phyloP scores from a whole-genome alignment of 1,140 invertebrate species.

The Papilio machaon region DNA sequence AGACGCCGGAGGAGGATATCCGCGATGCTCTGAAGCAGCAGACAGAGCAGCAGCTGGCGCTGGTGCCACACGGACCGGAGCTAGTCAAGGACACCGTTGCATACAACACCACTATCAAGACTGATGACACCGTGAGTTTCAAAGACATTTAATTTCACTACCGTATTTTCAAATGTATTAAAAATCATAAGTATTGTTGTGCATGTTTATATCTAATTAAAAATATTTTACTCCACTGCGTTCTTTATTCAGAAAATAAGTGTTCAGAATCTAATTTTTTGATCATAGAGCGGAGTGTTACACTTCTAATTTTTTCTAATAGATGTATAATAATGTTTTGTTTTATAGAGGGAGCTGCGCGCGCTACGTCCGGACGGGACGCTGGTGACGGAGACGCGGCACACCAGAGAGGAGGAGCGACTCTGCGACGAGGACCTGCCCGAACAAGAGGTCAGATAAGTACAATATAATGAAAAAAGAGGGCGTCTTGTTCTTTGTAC shows the following conservation, averaged over 20 bases:
- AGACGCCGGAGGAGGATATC: constrained; percentile 86
- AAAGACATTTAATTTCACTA: constrained; percentile 1
- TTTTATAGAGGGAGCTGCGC: constrained; percentile 82
- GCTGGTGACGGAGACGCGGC: constrained; percentile 91
- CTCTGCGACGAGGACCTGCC: constrained; percentile 89
- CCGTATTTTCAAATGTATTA: background rate
- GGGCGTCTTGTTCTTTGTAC: background rate
- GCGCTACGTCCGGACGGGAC: constrained; percentile 89
- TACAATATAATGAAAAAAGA: background rate
- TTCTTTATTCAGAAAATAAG: no score
- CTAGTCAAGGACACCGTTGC: constrained; percentile 89
- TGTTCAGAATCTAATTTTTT: no score
- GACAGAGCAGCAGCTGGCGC: constrained; percentile 82
- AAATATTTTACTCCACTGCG: no score
- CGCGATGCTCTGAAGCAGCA: constrained; percentile 85
- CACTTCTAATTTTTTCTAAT: background rate
- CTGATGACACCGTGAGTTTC: constrained; percentile 87
- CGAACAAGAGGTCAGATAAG: constrained; percentile 80
- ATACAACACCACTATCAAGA: constrained; percentile 90
- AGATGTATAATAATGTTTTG: constrained; percentile 6
- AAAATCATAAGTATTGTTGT: no score
- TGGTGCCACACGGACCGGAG: constrained; percentile 84
- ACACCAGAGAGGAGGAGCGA: constrained; percentile 92
- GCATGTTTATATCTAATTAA: no score
- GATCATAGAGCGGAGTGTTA: no score